A percentile compares a stretch with the other conserved stretches of the same genome.
Conservation (phyloP, 2,113 vertebrate genomes). For the Sphyrna mokarran region DNA sequence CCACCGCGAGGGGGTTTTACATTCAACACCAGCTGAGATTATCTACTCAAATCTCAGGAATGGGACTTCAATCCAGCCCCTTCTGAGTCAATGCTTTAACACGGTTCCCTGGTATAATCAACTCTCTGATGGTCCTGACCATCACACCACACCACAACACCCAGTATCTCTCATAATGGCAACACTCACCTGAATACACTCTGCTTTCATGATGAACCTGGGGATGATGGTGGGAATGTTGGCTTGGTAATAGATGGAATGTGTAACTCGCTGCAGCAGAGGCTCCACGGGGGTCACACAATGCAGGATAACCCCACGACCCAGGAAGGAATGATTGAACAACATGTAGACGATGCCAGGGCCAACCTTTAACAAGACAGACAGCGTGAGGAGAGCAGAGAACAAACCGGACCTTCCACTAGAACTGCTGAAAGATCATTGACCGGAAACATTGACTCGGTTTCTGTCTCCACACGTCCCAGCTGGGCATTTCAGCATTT, state of each 20-base stretch:
- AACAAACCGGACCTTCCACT: neutral
- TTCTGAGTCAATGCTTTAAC: neutral
- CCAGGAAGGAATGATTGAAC: constrained; percentile 64
- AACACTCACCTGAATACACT: constrained; percentile 62
- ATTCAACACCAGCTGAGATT: neutral
- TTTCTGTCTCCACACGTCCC: too few species aligned
- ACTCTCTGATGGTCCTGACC: neutral
- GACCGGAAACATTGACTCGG: too few species aligned
- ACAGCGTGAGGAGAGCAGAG: neutral
- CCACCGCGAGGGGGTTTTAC: too few species aligned
- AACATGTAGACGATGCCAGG: constrained; percentile 65
- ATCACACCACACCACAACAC: neutral
- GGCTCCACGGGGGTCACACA: constrained; percentile 70
- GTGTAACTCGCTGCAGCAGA: constrained; percentile 66
- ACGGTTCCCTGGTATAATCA: neutral
- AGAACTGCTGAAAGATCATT: too few species aligned
- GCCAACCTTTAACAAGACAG: constrained; percentile 58
- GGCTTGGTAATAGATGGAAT: constrained; percentile 68
- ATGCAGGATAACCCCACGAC: constrained; percentile 64
- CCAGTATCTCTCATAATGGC: neutral
- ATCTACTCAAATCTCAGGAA: neutral
- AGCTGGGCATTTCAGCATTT: neutral
- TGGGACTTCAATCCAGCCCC: neutral
- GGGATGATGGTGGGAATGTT: constrained; percentile 58
- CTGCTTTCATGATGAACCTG: constrained; percentile 66